Percentiles rank a stretch among this genome's conserved stretches.
Conservation (phyloP, 2,888 invertebrate species). For the Eulithis prunata region DNA sequence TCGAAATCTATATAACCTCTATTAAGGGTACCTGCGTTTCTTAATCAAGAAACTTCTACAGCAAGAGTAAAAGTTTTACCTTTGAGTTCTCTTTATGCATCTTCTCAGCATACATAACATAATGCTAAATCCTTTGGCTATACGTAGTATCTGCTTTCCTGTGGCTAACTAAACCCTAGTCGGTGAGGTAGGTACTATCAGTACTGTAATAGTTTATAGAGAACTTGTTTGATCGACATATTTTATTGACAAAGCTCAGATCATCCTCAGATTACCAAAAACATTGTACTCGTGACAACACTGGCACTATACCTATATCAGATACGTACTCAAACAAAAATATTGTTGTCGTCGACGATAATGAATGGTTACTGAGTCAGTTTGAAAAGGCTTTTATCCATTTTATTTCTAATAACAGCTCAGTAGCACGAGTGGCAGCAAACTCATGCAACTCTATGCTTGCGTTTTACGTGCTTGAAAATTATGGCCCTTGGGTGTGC, state of each 20-base stretch:
- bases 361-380: too few relatives aligned
- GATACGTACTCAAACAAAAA: too few relatives aligned
- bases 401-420: not conserved
- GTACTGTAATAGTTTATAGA: too few relatives aligned
- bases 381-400: too few relatives aligned
- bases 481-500: slow-evolving; percentile 69
- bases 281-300: too few relatives aligned
- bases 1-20: not conserved
- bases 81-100: slow-evolving; percentile 31
- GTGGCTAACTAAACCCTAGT: slow-evolving; percentile 42
- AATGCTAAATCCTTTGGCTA: slow-evolving; percentile 52
- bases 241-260: too few relatives aligned
- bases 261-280: too few relatives aligned
- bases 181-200: slow-evolving; percentile 36
- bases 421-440: slow-evolving; percentile 40
- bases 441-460: slow-evolving; percentile 68
- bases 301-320: too few relatives aligned
- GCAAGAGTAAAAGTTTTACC: slow-evolving; percentile 30
- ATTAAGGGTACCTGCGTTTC: not conserved
- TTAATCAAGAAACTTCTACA: slow-evolving; percentile 35
- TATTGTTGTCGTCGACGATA: too few relatives aligned
- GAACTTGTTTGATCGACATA: too few relatives aligned
- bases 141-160: too few relatives aligned
- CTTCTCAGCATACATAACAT: slow-evolving; percentile 41
- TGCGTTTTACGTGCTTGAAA: slow-evolving; percentile 70